phyloP scores from a whole-genome alignment of 2,888 invertebrate genomes.

The Eristalis intricaria region DNA sequence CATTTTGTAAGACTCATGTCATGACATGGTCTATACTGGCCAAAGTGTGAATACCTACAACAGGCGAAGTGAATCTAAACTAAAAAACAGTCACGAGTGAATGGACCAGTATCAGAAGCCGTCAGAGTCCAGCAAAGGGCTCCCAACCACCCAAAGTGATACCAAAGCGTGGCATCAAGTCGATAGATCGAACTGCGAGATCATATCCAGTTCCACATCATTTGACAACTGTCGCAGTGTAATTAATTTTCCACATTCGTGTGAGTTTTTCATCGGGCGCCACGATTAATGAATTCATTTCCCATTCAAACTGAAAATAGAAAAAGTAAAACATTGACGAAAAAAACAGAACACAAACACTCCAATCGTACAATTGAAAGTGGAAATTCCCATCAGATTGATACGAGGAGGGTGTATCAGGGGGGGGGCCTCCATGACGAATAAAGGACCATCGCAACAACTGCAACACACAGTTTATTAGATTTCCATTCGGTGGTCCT shows the following conservation, averaged over 20 bases:
- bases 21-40: too few species aligned
- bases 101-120: too few species aligned
- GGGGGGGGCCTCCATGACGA: not conserved
- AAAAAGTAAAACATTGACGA: not conserved
- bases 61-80: too few species aligned
- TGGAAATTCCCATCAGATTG: constrained; percentile 1
- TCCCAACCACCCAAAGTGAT: not conserved
- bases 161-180: not conserved
- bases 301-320: not conserved
- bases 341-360: not conserved
- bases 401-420: too few species aligned
- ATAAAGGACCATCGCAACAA: not conserved
- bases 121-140: too few species aligned
- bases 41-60: too few species aligned
- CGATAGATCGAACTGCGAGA: not conserved
- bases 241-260: not conserved
- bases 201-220: not conserved
- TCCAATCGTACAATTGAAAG: not conserved
- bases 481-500: not conserved
- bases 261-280: not conserved
- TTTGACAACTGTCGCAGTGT: not conserved
- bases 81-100: too few species aligned
- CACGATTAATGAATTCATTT: not conserved
- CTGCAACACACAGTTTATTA: not conserved
- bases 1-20: too few species aligned